Percentiles rank a stretch among this genome's conserved stretches.
phyloP scores from a whole-genome alignment of 2,113 vertebrate species.

The Sturnira hondurensis region DNA sequence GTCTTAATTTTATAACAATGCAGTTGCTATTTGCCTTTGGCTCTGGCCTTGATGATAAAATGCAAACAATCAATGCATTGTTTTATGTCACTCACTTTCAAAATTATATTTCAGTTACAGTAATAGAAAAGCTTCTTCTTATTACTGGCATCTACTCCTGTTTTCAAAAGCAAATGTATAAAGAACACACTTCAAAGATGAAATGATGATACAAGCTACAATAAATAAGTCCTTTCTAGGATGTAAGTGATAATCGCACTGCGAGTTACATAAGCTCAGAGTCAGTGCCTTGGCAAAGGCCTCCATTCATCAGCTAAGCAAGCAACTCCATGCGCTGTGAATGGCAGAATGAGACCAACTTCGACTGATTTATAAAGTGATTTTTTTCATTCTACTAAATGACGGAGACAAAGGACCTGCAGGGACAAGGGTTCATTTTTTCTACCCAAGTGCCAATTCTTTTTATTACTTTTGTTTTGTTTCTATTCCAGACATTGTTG shows the following conservation, averaged over 20 bases:
- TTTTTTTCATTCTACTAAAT: slow-evolving; percentile 42
- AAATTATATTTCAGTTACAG: slow-evolving; percentile 62
- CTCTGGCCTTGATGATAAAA: slow-evolving; percentile 54
- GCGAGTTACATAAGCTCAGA: slow-evolving; percentile 35
- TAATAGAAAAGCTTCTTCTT: not conserved
- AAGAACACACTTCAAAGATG: slow-evolving; percentile 43
- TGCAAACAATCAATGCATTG: slow-evolving; percentile 70
- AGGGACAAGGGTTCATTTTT: slow-evolving; percentile 51
- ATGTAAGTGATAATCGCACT: slow-evolving; percentile 62
- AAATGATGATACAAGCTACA: slow-evolving; percentile 65
- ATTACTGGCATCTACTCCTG: slow-evolving; percentile 25
- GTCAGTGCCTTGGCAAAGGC: slow-evolving; percentile 24
- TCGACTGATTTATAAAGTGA: slow-evolving; percentile 45
- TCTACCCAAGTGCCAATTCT: slow-evolving; percentile 59
- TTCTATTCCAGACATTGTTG: slow-evolving; percentile 24
- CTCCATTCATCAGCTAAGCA: slow-evolving; percentile 41
- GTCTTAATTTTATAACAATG: slow-evolving; percentile 72
- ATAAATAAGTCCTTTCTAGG: slow-evolving; percentile 67
- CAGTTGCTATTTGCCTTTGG: slow-evolving; percentile 67
- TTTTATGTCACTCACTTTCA: slow-evolving; percentile 42
- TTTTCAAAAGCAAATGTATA: slow-evolving; percentile 64
- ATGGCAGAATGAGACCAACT: slow-evolving; percentile 47
- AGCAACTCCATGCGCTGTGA: slow-evolving; percentile 43
- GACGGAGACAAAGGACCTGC: slow-evolving; percentile 56
- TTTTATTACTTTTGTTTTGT: slow-evolving; percentile 71